Evolutionary conservation across 2,888 invertebrate genomes (phyloP), one percentile per base, ranked within the genome.

Genomic region (Silvanus unidentatus): DNA sequence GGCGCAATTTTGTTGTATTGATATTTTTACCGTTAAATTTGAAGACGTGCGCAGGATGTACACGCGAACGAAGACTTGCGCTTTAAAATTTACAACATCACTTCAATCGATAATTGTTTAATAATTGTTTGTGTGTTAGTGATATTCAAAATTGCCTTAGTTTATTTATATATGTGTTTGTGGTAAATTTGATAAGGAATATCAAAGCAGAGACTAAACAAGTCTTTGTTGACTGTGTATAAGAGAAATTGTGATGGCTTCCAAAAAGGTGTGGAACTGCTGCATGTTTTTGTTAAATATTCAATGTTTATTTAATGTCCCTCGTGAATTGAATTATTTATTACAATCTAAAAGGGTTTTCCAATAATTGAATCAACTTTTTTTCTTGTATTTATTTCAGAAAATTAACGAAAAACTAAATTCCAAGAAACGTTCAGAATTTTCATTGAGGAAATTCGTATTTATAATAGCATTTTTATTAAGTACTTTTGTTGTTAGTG

Each of bases 401-500:
- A 67, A 57, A 58, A 52, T 76, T 49, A 57, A 65, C 37, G 64
- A 67, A 44, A 75, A 73, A 64, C 76, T 76, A 75, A 69, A 70
- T 42, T 66, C 53, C 16, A 58, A 61, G 38, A 61, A 57, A 14
- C 3, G 22, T 22, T 43, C 49, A 10, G 49, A 57, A 22, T 85
- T 82, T 69, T 81, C 82, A 8, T 22, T 22, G 3, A 22, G 8
- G 22, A 22, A 22, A 22, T 8, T 22, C 8, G 3, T 22, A 3
- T 22, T 22, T 22, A 8, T 8, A 22, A 5, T 22, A 22, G 8
- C 22, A 22, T 22, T 22, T 22, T 3, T 22, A 5, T 22, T 22
- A 22, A 22, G 4, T 22, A 8, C 22, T 5, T 5, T 22, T 5
- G 8, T 22, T 22, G 22, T 22, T 3, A 8, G 22, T 22, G 22